A percentile compares a stretch with the other conserved stretches of the same genome.
Conservation (phyloP, 2,888 invertebrate genomes). For the Lumbricus terrestris region DNA sequence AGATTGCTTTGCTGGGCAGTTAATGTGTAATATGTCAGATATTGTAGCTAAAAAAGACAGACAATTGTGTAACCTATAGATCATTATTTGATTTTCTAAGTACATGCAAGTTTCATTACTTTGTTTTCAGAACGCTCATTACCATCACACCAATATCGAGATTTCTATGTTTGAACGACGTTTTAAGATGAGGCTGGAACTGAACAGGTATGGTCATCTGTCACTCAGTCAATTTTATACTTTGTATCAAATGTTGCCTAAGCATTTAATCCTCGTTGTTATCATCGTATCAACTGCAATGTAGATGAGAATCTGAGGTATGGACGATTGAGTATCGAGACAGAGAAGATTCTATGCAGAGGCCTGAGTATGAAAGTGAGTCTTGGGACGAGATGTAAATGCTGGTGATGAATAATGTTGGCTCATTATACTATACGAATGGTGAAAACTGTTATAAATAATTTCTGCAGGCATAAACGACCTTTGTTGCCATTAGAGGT, state of each 20-base stretch:
- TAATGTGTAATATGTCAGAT: background rate
- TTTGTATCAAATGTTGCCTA: background rate
- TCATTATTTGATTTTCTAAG: background rate
- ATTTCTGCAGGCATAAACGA: too few relatives aligned
- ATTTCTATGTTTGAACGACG: background rate
- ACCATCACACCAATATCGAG: conserved; percentile 15
- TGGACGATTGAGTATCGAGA: background rate
- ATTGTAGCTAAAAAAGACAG: background rate
- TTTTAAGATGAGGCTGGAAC: background rate
- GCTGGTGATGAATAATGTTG: background rate
- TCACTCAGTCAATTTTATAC: background rate
- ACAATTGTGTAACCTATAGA: too few relatives aligned
- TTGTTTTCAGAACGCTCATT: conserved; percentile 18
- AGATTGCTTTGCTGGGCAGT: background rate
- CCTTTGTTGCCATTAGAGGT: too few relatives aligned
- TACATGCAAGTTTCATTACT: background rate
- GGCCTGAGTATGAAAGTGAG: too few relatives aligned
- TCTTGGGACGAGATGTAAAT: background rate
- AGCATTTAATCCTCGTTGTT: background rate
- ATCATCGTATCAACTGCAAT: background rate
- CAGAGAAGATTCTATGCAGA: background rate
- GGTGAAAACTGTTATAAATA: too few relatives aligned
- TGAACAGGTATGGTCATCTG: background rate
- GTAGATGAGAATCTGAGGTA: background rate
- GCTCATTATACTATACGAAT: too few relatives aligned